Conservation (phyloP, 2,797 vertebrate species). For the Holocentrus rufus region DNA sequence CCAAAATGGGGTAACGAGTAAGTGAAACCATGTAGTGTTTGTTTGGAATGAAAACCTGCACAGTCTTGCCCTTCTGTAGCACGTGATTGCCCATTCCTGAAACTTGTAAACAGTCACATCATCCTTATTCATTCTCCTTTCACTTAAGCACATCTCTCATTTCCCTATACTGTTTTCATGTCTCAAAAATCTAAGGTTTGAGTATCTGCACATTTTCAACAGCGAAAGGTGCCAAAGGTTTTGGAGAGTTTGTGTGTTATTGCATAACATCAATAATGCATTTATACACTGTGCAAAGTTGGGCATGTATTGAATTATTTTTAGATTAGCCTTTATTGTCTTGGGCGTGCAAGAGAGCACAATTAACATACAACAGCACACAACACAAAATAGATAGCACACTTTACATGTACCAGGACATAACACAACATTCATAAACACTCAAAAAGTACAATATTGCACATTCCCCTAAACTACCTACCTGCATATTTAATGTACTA, state of each 20-base stretch:
- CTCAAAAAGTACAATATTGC: too few relatives aligned
- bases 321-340: too few relatives aligned
- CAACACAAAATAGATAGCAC: background rate
- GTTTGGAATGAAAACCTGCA: conserved; percentile 6
- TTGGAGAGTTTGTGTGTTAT: background rate
- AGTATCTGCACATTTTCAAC: conserved; percentile 1
- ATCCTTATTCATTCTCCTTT: conserved; percentile 30
- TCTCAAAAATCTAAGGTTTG: background rate
- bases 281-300: background rate
- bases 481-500: conserved; percentile 4
- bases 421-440: too few relatives aligned
- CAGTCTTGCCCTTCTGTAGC: conserved; percentile 26
- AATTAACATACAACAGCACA: too few relatives aligned
- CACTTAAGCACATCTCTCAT: conserved; percentile 14
- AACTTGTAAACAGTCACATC: conserved; percentile 42
- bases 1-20: conserved; percentile 23
- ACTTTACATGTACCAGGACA: too few relatives aligned
- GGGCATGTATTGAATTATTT: background rate
- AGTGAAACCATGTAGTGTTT: conserved; percentile 1
- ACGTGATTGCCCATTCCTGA: conserved; percentile 27
- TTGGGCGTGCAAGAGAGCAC: too few relatives aligned
- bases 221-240: background rate
- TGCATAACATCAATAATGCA: background rate
- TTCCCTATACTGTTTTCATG: conserved; percentile 6
- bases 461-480: too few relatives aligned